phyloP scores from a whole-genome alignment of 1,140 invertebrate genomes.

The Diachasma alloeum region DNA sequence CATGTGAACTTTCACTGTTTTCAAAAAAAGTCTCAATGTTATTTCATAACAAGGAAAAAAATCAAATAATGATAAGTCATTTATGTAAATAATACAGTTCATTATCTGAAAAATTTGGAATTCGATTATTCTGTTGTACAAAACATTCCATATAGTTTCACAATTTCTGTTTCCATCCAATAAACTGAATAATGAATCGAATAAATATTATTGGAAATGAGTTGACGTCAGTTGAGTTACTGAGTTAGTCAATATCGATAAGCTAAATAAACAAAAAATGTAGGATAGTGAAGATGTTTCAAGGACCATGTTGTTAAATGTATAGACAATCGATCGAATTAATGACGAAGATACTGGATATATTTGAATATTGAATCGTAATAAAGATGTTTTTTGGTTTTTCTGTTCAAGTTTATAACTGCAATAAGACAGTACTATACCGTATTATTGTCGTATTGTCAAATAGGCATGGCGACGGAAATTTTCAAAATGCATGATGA shows the following conservation, averaged over 20 bases:
- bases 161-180: neutral
- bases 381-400: neutral
- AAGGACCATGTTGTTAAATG: conserved; percentile 27
- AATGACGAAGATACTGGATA: conserved; percentile 7
- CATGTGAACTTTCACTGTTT: neutral
- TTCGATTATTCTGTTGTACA: neutral
- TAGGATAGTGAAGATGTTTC: neutral
- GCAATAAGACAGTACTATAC: neutral
- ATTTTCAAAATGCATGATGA: no score
- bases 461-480: no score
- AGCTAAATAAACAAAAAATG: neutral
- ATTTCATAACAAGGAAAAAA: no score
- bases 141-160: neutral
- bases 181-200: neutral
- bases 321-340: conserved; percentile 24
- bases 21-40: neutral
- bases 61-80: neutral
- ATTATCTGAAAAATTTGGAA: no score
- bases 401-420: neutral
- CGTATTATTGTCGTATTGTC: no score
- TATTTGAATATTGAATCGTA: neutral
- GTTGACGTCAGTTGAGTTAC: conserved; percentile 11
- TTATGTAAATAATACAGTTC: neutral
- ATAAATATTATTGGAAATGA: no score
- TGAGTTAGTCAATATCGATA: neutral